These are phyloP conservation scores for Drosophila sproati DNA, from an alignment of 1,140 invertebrate genomes.

Conservation along the genomic window DNA sequence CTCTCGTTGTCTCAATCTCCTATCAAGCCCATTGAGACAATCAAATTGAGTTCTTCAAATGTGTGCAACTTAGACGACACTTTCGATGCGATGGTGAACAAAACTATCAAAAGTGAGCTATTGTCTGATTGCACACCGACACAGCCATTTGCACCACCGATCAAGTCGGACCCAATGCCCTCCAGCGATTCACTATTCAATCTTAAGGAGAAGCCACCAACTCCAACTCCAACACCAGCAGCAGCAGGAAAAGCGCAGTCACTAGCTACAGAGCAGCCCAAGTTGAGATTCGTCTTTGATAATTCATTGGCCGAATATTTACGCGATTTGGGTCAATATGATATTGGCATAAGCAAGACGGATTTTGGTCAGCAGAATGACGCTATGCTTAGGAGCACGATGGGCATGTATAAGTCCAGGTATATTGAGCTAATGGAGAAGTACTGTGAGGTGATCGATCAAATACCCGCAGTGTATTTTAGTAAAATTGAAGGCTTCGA, in stretches of 20 bases:
- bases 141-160: neutral
- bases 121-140: neutral
- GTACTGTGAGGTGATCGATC: slow-evolving; percentile 77
- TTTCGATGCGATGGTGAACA: slow-evolving; percentile 53
- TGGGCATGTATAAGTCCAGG: slow-evolving; percentile 56
- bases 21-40: neutral
- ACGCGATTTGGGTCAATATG: slow-evolving; percentile 62
- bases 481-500: slow-evolving; percentile 72
- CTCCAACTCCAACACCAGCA: neutral
- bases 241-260: neutral
- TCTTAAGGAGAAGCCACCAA: neutral
- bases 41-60: slow-evolving; percentile 18
- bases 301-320: slow-evolving; percentile 65
- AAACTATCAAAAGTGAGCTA: neutral
- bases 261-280: slow-evolving; percentile 34
- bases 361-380: slow-evolving; percentile 55
- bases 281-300: slow-evolving; percentile 70
- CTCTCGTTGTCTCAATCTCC: slow-evolving; percentile 22
- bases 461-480: slow-evolving; percentile 74
- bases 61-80: slow-evolving; percentile 32
- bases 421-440: slow-evolving; percentile 79
- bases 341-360: slow-evolving; percentile 60
- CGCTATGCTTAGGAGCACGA: slow-evolving; percentile 31
- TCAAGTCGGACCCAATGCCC: neutral
- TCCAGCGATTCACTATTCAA: neutral